Conservation (phyloP, 1,140 invertebrate species). For the Drosophila murphyi region DNA sequence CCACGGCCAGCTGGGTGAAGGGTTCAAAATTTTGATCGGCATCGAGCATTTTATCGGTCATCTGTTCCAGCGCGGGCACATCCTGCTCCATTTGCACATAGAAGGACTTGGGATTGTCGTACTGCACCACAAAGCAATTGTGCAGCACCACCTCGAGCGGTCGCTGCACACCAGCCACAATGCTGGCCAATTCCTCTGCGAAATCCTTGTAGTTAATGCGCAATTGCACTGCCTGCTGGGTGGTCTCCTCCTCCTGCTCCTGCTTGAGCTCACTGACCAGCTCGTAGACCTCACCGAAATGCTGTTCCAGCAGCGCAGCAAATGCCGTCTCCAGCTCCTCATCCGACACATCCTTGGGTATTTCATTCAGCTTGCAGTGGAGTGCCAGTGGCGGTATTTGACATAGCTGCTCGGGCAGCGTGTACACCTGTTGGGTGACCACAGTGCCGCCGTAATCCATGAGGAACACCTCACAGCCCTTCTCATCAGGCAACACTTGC, state of each 20-base stretch:
- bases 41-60: slow-evolving; percentile 86
- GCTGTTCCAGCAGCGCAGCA: slow-evolving; percentile 59
- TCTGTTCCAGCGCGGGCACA: slow-evolving; percentile 86
- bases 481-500: slow-evolving; percentile 85
- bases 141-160: slow-evolving; percentile 63
- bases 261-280: slow-evolving; percentile 50
- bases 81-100: slow-evolving; percentile 88
- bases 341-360: slow-evolving; percentile 54
- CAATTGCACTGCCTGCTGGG: slow-evolving; percentile 48
- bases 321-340: slow-evolving; percentile 63
- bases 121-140: slow-evolving; percentile 86
- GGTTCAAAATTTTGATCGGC: slow-evolving; percentile 85
- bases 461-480: slow-evolving; percentile 87
- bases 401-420: slow-evolving; percentile 87
- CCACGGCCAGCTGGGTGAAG: slow-evolving; percentile 85
- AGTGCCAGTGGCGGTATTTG: slow-evolving; percentile 86
- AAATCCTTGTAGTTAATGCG: slow-evolving; percentile 73
- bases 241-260: slow-evolving; percentile 26
- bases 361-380: slow-evolving; percentile 86
- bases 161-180: slow-evolving; percentile 63
- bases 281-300: slow-evolving; percentile 79
- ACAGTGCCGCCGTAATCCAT: slow-evolving; percentile 90
- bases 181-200: slow-evolving; percentile 64
- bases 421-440: slow-evolving; percentile 86
- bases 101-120: slow-evolving; percentile 87